These are phyloP conservation scores for Sinella curviseta DNA, from an alignment of 1,140 invertebrate genomes.

Conservation along the genomic window DNA sequence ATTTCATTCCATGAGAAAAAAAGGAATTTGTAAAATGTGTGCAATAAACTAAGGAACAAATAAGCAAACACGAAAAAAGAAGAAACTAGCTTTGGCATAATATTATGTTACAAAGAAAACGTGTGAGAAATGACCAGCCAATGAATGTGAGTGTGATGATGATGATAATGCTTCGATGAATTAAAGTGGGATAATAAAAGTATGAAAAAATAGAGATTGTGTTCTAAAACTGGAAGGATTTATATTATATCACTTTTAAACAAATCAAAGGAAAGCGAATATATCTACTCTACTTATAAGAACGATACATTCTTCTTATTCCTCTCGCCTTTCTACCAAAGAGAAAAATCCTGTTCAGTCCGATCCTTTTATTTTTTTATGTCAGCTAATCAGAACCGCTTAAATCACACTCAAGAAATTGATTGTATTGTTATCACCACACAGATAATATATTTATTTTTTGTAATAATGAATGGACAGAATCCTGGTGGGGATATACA, in stretches of 20 bases:
- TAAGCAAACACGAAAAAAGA: no score
- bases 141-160: background rate
- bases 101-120: no score
- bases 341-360: background rate
- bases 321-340: background rate
- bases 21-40: constrained; percentile 8
- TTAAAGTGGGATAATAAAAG: no score
- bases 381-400: constrained; percentile 13
- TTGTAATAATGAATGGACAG: no score
- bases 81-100: no score
- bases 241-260: no score
- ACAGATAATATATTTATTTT: background rate
- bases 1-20: constrained; percentile 8
- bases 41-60: constrained; percentile 9
- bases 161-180: background rate
- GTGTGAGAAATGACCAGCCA: constrained; percentile 6
- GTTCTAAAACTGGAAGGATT: no score
- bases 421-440: constrained; percentile 12
- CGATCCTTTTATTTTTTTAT: background rate
- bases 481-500: background rate
- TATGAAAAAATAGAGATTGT: no score
- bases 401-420: constrained; percentile 3
- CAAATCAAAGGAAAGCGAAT: no score
- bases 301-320: background rate
- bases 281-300: no score